These are phyloP conservation scores for Hypsibius dujardini DNA, from an alignment of 1,140 invertebrate species.

Conservation along the genomic window DNA sequence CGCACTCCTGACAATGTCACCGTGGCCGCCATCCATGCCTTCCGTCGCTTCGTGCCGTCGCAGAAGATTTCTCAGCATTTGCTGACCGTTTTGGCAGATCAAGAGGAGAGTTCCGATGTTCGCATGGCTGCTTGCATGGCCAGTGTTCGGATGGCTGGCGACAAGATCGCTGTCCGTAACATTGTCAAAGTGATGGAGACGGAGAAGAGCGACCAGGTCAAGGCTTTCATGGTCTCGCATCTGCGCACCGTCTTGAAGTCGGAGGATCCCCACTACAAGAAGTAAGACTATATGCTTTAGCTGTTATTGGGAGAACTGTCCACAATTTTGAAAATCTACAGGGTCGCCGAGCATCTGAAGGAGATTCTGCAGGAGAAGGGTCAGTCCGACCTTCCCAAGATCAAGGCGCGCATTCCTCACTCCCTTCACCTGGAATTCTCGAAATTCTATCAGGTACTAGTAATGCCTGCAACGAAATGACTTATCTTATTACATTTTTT, in stretches of 20 bases:
- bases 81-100: neutral
- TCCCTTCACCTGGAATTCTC: conserved; percentile 10
- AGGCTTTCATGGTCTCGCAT: conserved; percentile 7
- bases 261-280: conserved; percentile 6
- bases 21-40: conserved; percentile 6
- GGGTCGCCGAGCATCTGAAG: neutral
- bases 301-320: no score
- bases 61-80: neutral
- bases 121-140: conserved; percentile 9
- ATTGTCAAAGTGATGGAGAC: neutral
- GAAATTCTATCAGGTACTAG: neutral
- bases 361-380: neutral
- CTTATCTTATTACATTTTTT: no score
- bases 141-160: conserved; percentile 2
- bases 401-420: neutral
- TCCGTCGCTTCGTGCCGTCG: neutral
- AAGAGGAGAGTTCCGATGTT: neutral
- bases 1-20: neutral
- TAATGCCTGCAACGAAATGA: no score
- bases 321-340: neutral
- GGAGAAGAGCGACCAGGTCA: neutral
- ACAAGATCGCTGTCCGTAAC: neutral
- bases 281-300: neutral
- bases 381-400: conserved; percentile 5
- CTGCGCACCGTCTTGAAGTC: neutral